Conservation (phyloP, 2,888 invertebrate genomes). For the Toxonevra muliebris region DNA sequence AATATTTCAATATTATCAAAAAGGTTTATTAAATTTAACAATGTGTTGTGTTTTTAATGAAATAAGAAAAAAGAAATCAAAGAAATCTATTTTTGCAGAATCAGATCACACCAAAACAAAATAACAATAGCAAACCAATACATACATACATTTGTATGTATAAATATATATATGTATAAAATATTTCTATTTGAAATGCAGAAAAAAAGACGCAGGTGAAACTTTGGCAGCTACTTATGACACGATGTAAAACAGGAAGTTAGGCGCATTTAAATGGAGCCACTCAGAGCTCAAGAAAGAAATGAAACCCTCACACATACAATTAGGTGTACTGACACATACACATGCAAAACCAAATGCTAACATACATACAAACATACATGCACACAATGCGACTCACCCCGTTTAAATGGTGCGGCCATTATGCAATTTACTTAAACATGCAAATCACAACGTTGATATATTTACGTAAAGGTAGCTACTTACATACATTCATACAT, state of each 20-base stretch:
- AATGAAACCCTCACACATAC: constrained; percentile 4
- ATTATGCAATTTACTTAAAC: constrained; percentile 9
- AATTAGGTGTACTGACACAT: background rate
- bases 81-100: too few relatives aligned
- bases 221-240: constrained; percentile 30
- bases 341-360: background rate
- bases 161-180: background rate
- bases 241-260: constrained; percentile 31
- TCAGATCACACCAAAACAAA: too few relatives aligned
- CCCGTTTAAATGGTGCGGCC: background rate
- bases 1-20: too few relatives aligned
- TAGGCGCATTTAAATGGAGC: constrained; percentile 31
- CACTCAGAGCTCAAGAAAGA: constrained; percentile 19
- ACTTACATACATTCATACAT: too few relatives aligned
- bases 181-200: too few relatives aligned
- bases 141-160: background rate
- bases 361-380: background rate
- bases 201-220: constrained; percentile 24
- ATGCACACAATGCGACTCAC: background rate
- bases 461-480: too few relatives aligned
- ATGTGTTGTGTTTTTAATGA: too few relatives aligned
- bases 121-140: constrained; percentile 11
- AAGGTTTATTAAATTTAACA: too few relatives aligned
- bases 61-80: too few relatives aligned
- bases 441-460: background rate